Evolutionary conservation across 2,797 vertebrate genomes (phyloP), one percentile per base, ranked within the genome.

Genomic region (Eleutherodactylus coqui): DNA sequence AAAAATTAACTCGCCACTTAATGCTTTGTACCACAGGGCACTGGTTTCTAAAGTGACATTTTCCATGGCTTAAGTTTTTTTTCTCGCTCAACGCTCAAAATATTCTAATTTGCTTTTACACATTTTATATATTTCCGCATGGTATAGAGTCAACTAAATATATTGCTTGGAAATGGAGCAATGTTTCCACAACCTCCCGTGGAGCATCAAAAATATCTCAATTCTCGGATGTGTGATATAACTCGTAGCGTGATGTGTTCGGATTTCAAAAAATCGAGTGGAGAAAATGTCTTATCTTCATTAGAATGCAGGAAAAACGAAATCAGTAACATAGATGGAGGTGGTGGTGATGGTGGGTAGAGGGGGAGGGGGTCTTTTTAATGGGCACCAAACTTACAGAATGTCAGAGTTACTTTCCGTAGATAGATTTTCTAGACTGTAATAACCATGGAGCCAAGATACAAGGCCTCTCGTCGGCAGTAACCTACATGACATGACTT

Each of bases 401-500:
- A 88, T 89, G 90, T 90, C 91, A 89, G 85, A 17, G 78, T 47
- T 79, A 89, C 92, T 91, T 88, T 91, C 47, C 45, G 86, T 90
- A 89, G 91, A 83, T 92, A 89, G 91, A 93, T 91, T 89, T 91
- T 92, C 92, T 91, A 86, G 92, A 86, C 89, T 89, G 88, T 92
- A 92, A 93, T 91, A 90, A 93, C 91, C 93, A 89, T 45, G 94
- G 95, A 92, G 95, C 94, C 94, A 93, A 86, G 92, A 94, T 94
- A 93, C 92, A 94, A 95, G 95, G 92, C 94, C 95, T 92, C 94
- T 95, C 95, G 96, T 96, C 96, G 96, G 96, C 95, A 96, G 93
- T 93, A 94, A 95, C 96, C 96, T 93, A 91, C 94, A 93, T 93
- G 95, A 95, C 96, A 95, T 95, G 96, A 96, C 96, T 95, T 92